phyloP scores from a whole-genome alignment of 1,140 invertebrate genomes.

The Copidosoma floridanum region DNA sequence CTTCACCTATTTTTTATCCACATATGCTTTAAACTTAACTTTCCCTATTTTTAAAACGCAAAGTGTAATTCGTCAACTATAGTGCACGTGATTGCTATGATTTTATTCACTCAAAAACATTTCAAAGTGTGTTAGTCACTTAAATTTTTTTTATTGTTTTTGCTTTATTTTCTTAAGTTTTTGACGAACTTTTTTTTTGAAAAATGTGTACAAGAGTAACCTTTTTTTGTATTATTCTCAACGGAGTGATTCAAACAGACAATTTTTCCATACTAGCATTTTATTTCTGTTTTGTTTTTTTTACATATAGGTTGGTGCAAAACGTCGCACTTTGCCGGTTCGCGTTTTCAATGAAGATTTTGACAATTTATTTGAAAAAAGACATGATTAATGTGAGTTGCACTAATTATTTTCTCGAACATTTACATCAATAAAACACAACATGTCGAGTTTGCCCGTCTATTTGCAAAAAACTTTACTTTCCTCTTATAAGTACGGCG shows the following conservation, averaged over 20 bases:
- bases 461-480: slow-evolving; percentile 22
- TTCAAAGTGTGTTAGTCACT: background rate
- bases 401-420: no score
- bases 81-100: slow-evolving; percentile 30
- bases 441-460: no score
- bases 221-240: background rate
- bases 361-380: no score
- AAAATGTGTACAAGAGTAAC: background rate
- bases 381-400: no score
- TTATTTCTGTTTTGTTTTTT: background rate
- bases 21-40: slow-evolving; percentile 24
- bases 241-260: slow-evolving; percentile 1
- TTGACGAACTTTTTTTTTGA: background rate
- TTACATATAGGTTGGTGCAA: background rate
- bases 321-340: background rate
- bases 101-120: slow-evolving; percentile 24
- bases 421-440: no score
- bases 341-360: no score
- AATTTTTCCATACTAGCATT: background rate
- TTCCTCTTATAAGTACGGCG: slow-evolving; percentile 44
- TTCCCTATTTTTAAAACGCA: slow-evolving; percentile 28
- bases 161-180: background rate
- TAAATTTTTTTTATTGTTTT: background rate
- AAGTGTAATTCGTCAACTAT: slow-evolving; percentile 51
- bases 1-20: slow-evolving; percentile 19